Evolutionary conservation across 2,888 invertebrate species (phyloP).

Genomic region (Cephalotes varians): DNA sequence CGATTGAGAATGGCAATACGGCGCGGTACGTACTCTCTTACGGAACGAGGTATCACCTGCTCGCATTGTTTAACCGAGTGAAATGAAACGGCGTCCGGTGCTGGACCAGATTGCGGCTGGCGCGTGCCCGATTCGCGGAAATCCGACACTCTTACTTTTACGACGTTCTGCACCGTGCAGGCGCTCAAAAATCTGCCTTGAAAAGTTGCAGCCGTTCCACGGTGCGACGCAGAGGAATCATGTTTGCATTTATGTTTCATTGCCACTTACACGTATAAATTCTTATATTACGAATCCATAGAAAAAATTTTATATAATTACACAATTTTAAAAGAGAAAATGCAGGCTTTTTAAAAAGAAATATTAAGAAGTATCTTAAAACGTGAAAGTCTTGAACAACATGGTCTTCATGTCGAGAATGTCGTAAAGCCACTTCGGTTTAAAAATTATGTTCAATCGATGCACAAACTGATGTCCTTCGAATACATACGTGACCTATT

Average conservation of each 20-base stretch:
- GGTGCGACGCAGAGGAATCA: not conserved
- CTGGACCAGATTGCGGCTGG: constrained; percentile 64
- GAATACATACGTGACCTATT: constrained; percentile 83
- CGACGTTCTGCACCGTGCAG: constrained; percentile 69
- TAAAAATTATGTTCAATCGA: constrained; percentile 79
- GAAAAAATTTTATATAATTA: not conserved
- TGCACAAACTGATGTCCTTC: constrained; percentile 83
- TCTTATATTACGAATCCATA: not conserved
- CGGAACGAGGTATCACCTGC: constrained; percentile 76
- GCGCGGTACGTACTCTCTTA: constrained; percentile 52
- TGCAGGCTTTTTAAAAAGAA: not conserved
- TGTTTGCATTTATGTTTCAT: not conserved
- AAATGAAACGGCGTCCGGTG: constrained; percentile 65
- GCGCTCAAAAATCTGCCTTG: constrained; percentile 46
- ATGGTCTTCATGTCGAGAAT: constrained; percentile 83
- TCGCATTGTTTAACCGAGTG: constrained; percentile 74
- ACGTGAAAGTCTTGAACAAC: constrained; percentile 79
- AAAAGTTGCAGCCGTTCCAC: constrained; percentile 38
- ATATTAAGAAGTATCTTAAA: constrained; percentile 37
- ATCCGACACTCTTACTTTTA: constrained; percentile 78
- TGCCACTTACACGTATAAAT: not conserved
- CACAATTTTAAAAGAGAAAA: not conserved
- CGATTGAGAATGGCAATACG: constrained; percentile 35
- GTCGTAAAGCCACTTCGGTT: constrained; percentile 84
- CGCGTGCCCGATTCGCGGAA: constrained; percentile 72